Conservation (phyloP, 1,140 invertebrate species). For the Drosophila aff. region DNA sequence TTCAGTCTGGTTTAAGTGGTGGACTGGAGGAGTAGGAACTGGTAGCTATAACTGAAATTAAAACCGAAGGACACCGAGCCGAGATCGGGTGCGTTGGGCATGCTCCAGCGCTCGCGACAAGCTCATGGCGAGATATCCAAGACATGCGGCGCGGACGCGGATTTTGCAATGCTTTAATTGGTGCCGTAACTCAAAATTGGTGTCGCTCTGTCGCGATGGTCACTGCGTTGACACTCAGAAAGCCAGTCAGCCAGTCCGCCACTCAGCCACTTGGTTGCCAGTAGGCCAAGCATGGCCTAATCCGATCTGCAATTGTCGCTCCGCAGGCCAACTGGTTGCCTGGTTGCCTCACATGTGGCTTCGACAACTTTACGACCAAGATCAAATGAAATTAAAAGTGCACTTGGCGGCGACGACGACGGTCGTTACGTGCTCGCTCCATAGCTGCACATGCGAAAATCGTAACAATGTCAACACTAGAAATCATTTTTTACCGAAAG, state of each 20-base stretch:
- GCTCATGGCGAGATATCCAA: conserved; percentile 35
- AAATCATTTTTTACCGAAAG: conserved; percentile 22
- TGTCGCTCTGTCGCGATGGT: conserved; percentile 30
- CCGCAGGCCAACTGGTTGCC: conserved; percentile 27
- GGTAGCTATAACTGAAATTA: neutral
- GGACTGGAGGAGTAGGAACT: conserved; percentile 9
- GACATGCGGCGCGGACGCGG: neutral
- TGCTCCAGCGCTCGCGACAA: conserved; percentile 26
- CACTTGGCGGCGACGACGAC: conserved; percentile 51
- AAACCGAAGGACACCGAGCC: conserved; percentile 24
- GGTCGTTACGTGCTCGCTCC: conserved; percentile 14
- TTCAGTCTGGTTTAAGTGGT: conserved; percentile 14
- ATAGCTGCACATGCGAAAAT: conserved; percentile 8
- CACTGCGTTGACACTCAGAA: conserved; percentile 48
- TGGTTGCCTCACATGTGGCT: conserved; percentile 26
- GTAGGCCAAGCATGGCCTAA: conserved; percentile 30
- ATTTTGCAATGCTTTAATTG: conserved; percentile 40
- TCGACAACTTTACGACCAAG: conserved; percentile 59
- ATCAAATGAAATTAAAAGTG: conserved; percentile 73
- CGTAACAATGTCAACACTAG: conserved; percentile 22
- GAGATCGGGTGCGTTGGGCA: neutral
- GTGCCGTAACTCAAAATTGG: conserved; percentile 29
- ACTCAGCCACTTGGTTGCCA: conserved; percentile 13
- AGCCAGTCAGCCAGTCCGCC: conserved; percentile 3
- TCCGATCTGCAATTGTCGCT: conserved; percentile 45